Conservation (phyloP, 1,140 invertebrate species). For the Platyscapa corneri region DNA sequence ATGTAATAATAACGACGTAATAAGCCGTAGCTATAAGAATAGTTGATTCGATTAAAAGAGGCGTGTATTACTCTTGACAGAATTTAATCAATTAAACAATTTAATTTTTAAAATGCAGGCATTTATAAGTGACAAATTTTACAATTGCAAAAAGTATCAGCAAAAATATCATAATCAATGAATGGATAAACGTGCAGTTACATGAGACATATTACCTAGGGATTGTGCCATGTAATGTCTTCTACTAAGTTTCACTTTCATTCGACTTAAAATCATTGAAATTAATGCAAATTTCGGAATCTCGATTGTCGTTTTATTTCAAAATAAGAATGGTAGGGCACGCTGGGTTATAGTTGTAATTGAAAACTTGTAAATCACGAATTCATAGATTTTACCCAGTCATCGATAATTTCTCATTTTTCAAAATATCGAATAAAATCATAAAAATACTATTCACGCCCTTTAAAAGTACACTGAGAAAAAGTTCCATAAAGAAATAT, state of each 20-base stretch:
- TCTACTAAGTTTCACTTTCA: slow-evolving; percentile 31
- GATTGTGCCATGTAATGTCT: slow-evolving; percentile 53
- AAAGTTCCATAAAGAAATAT: not conserved
- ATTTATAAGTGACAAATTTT: slow-evolving; percentile 37
- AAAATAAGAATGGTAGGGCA: slow-evolving; percentile 6
- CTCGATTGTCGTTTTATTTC: slow-evolving; percentile 20
- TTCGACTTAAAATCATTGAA: slow-evolving; percentile 39
- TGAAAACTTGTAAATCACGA: not conserved
- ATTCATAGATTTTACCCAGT: not conserved
- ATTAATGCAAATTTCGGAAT: slow-evolving; percentile 27
- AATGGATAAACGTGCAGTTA: slow-evolving; percentile 42
- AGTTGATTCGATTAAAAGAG: slow-evolving; percentile 45
- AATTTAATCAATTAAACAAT: slow-evolving; percentile 42
- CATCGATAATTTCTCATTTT: not conserved
- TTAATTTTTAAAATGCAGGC: slow-evolving; percentile 42
- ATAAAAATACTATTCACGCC: not conserved
- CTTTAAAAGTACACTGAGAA: not conserved
- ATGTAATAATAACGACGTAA: slow-evolving; percentile 54
- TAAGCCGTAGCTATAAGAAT: slow-evolving; percentile 42
- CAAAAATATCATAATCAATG: slow-evolving; percentile 28
- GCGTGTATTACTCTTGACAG: slow-evolving; percentile 36
- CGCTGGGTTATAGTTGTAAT: not conserved
- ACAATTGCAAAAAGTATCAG: slow-evolving; percentile 3
- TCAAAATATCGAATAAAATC: not conserved
- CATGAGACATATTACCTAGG: slow-evolving; percentile 44